Conservation (phyloP, 1,140 invertebrate genomes). For the Pissodes strobi region DNA sequence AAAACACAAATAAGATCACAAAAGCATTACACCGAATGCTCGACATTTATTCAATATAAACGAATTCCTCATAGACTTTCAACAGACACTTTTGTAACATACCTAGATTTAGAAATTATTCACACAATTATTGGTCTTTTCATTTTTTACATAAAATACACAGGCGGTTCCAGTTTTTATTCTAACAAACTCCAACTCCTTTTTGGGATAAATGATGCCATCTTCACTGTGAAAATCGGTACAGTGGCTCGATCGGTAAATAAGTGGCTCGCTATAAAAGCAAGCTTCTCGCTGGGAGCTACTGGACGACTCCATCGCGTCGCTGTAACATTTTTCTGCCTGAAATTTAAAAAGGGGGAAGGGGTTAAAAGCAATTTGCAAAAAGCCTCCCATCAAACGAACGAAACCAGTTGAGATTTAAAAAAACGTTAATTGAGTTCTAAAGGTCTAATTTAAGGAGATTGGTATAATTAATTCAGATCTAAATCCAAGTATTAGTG, state of each 20-base stretch:
- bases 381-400: too few species aligned
- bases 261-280: slow-evolving; percentile 16
- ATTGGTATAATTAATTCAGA: too few species aligned
- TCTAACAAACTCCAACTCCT: slow-evolving; percentile 1
- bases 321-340: slow-evolving; percentile 12
- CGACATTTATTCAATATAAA: too few species aligned
- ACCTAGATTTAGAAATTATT: slow-evolving; percentile 1
- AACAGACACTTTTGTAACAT: too few species aligned
- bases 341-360: slow-evolving; percentile 2
- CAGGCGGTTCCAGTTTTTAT: slow-evolving; percentile 5
- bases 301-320: slow-evolving; percentile 14
- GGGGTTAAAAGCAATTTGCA: too few species aligned
- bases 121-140: not conserved
- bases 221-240: not conserved
- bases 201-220: not conserved
- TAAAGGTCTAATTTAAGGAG: too few species aligned
- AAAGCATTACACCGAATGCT: too few species aligned
- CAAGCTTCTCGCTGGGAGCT: slow-evolving; percentile 1
- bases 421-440: too few species aligned
- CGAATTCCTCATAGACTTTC: too few species aligned
- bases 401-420: too few species aligned
- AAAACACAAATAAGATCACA: too few species aligned
- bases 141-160: slow-evolving; percentile 6
- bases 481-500: too few species aligned
- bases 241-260: not conserved